A percentile compares a stretch with the other conserved stretches of the same genome.
Conservation (phyloP, 2,888 invertebrate genomes). For the Drosophila histrio region DNA sequence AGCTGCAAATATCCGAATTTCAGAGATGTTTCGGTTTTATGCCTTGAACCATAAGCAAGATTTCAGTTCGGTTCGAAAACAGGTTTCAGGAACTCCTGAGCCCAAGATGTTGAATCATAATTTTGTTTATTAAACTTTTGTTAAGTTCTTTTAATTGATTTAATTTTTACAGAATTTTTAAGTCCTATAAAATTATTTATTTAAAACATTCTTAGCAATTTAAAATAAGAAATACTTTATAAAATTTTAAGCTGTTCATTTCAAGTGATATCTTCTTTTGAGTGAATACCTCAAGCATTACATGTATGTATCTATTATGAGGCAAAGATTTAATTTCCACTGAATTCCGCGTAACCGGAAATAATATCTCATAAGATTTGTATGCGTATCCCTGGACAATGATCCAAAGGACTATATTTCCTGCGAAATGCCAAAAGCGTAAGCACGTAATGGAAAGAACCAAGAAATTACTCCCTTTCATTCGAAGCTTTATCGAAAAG, state of each 20-base stretch:
- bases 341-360: neutral
- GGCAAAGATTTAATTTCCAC: neutral
- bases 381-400: constrained; percentile 27
- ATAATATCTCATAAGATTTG: neutral
- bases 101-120: no score
- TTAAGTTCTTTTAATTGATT: no score
- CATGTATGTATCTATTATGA: neutral
- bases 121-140: no score
- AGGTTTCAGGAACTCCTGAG: no score
- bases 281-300: neutral
- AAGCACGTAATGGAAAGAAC: constrained; percentile 39
- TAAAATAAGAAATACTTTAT: no score
- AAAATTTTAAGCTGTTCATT: no score
- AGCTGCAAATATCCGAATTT: no score
- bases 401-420: constrained; percentile 55
- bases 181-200: no score
- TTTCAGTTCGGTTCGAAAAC: no score
- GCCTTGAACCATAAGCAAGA: no score
- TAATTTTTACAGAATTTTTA: no score
- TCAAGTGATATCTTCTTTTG: neutral
- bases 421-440: constrained; percentile 45
- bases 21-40: no score
- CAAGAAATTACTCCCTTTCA: constrained; percentile 55
- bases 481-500: constrained; percentile 64
- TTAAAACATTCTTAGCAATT: neutral